Evolutionary conservation across 2,888 invertebrate genomes (phyloP).

Genomic region (Eristalinus aeneus): DNA sequence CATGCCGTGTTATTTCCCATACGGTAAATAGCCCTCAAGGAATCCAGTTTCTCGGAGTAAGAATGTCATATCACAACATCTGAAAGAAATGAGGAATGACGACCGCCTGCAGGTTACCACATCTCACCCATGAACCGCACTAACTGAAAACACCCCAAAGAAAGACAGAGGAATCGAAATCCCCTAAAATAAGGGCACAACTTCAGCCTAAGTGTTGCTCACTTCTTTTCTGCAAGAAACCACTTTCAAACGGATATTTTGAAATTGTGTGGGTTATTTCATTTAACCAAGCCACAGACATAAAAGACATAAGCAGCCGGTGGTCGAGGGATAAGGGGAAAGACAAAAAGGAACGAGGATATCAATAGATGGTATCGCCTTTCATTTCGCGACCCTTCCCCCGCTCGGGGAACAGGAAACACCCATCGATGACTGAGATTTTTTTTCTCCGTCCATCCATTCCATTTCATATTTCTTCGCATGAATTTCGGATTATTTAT

Average conservation of each 20-base stretch:
- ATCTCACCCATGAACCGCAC: not conserved
- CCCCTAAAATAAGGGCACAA: not conserved
- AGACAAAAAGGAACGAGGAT: slow-evolving; percentile 16
- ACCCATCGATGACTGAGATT: slow-evolving; percentile 4
- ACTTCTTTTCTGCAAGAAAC: not conserved
- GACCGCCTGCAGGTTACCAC: not conserved
- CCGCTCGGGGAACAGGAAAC: not conserved
- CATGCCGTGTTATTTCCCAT: not conserved
- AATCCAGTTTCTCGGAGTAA: not conserved
- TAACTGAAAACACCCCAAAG: not conserved
- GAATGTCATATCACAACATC: not conserved
- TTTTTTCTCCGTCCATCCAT: slow-evolving; percentile 4
- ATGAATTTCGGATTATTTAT: slow-evolving; percentile 66
- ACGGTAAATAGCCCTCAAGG: not conserved
- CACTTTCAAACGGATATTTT: slow-evolving; percentile 36
- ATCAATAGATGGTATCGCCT: slow-evolving; percentile 48
- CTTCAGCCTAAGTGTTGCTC: slow-evolving; percentile 13
- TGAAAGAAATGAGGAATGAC: not conserved
- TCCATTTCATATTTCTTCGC: slow-evolving; percentile 47
- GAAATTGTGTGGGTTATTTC: slow-evolving; percentile 41
- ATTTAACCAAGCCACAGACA: slow-evolving; percentile 17
- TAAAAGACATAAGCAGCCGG: not conserved
- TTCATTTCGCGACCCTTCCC: slow-evolving; percentile 32
- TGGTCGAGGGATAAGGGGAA: not conserved
- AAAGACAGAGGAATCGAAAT: not conserved